phyloP scores from a whole-genome alignment of 2,113 vertebrate species.

The Leuciscus idus region DNA sequence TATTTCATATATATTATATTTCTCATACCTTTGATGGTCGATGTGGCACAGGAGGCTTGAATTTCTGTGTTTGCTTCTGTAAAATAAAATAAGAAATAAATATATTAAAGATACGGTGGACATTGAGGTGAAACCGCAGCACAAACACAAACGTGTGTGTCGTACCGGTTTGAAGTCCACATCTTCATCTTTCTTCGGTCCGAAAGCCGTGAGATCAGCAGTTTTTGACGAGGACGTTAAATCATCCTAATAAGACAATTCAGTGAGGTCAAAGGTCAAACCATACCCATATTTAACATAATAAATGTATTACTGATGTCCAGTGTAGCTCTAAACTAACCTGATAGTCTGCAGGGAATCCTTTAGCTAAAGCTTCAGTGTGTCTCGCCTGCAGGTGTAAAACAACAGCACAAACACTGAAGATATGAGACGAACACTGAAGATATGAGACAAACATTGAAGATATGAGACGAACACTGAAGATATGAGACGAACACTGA shows the following conservation, averaged over 20 bases:
- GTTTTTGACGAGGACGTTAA: neutral
- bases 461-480: too few species aligned
- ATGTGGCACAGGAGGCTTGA: neutral
- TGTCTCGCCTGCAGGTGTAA: neutral
- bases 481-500: too few species aligned
- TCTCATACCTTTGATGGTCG: conserved; percentile 17
- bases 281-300: neutral
- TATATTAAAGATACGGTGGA: too few species aligned
- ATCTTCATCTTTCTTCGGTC: neutral
- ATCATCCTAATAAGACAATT: neutral
- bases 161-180: neutral
- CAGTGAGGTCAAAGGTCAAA: neutral
- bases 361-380: conserved; percentile 2
- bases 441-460: too few species aligned
- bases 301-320: neutral
- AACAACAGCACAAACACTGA: neutral
- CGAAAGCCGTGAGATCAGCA: neutral
- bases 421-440: too few species aligned
- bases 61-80: conserved; percentile 43
- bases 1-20: neutral
- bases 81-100: neutral
- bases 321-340: neutral
- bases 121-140: too few species aligned
- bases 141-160: neutral
- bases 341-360: neutral